Evolutionary conservation across 2,888 invertebrate species (phyloP).

Genomic region (Drosophila mulleri): DNA sequence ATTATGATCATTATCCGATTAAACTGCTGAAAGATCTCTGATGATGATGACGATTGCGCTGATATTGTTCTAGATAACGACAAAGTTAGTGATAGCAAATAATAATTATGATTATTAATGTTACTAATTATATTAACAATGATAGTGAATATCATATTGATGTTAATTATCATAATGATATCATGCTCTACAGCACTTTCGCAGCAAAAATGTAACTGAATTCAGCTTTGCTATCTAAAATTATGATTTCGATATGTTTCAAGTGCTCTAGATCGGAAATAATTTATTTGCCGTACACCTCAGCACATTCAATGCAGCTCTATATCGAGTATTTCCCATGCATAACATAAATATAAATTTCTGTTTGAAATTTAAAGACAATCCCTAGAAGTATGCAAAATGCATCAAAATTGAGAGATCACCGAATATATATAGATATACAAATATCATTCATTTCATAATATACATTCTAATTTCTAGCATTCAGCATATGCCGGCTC

Average conservation of each 20-base stretch:
- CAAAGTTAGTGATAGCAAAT: background rate
- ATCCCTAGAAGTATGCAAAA: conserved; percentile 51
- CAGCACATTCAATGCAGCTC: too few relatives aligned
- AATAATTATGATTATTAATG: background rate
- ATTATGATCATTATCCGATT: background rate
- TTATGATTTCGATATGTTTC: too few relatives aligned
- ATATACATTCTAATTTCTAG: conserved; percentile 2
- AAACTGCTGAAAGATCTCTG: background rate
- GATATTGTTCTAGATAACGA: too few relatives aligned
- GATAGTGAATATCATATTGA: background rate
- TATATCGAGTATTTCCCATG: too few relatives aligned
- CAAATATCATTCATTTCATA: background rate
- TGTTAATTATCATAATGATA: background rate
- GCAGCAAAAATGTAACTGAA: background rate
- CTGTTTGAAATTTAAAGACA: background rate
- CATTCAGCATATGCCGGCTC: conserved; percentile 4
- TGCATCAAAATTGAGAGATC: conserved; percentile 20
- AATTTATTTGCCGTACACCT: too few relatives aligned
- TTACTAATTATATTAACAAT: background rate
- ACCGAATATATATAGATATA: background rate
- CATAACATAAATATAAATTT: background rate
- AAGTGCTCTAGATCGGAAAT: too few relatives aligned
- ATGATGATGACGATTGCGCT: background rate
- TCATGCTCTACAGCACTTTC: background rate
- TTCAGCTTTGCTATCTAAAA: background rate